These are phyloP conservation scores for Colletes latitarsis DNA, from an alignment of 1,140 invertebrate species.

Conservation along the genomic window DNA sequence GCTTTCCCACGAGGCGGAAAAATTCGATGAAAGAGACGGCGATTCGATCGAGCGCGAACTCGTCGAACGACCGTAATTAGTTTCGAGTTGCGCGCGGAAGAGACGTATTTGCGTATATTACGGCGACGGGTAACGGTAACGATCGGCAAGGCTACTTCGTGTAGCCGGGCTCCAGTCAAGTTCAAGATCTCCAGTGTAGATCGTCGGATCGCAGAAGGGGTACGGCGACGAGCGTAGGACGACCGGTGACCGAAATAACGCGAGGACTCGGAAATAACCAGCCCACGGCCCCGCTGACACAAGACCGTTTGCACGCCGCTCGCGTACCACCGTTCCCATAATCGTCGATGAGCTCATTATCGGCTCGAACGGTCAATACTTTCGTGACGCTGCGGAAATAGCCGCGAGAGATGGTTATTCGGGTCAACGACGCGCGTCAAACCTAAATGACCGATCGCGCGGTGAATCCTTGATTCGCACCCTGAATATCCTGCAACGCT, in stretches of 20 bases:
- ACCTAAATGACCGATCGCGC: not conserved
- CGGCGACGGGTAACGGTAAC: slow-evolving; percentile 57
- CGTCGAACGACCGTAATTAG: slow-evolving; percentile 49
- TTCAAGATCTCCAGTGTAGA: slow-evolving; percentile 50
- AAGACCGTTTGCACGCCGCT: slow-evolving; percentile 48
- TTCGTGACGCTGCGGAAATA: slow-evolving; percentile 22
- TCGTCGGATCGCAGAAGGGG: slow-evolving; percentile 7
- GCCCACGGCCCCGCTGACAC: slow-evolving; percentile 30
- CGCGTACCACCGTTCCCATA: slow-evolving; percentile 13
- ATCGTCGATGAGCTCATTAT: slow-evolving; percentile 45
- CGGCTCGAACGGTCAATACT: not conserved
- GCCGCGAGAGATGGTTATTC: not conserved
- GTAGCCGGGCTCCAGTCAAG: slow-evolving; percentile 41
- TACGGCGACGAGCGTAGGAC: not conserved
- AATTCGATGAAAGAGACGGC: not conserved
- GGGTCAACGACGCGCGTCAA: slow-evolving; percentile 18
- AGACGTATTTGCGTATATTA: slow-evolving; percentile 44
- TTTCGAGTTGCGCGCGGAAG: slow-evolving; percentile 24
- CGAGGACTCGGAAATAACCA: slow-evolving; percentile 4
- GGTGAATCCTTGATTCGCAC: not conserved
- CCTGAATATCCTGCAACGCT: not conserved
- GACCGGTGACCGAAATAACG: slow-evolving; percentile 49
- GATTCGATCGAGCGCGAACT: slow-evolving; percentile 20
- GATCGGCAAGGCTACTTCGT: slow-evolving; percentile 46
- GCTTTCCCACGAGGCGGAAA: slow-evolving; percentile 23